Evolutionary conservation across 2,888 invertebrate species (phyloP).

Genomic region (Apomyelois bistriatella): DNA sequence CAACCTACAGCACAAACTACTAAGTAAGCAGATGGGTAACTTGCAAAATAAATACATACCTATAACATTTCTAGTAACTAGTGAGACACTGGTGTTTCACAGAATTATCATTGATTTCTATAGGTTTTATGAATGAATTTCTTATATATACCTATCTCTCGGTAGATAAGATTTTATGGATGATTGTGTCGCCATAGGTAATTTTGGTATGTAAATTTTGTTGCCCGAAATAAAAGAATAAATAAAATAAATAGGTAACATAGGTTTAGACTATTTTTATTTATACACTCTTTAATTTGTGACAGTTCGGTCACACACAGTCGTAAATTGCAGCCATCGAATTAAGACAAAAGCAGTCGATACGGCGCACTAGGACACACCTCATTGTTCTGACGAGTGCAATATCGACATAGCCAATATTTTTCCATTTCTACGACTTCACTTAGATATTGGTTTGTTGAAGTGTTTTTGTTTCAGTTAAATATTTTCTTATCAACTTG

Average conservation of each 20-base stretch:
- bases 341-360: slow-evolving; percentile 75
- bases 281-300: background rate
- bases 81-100: too few species aligned
- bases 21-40: background rate
- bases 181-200: too few species aligned
- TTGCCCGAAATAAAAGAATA: too few species aligned
- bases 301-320: slow-evolving; percentile 25
- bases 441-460: slow-evolving; percentile 47
- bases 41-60: too few species aligned
- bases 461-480: background rate
- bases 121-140: too few species aligned
- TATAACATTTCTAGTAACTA: too few species aligned
- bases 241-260: background rate
- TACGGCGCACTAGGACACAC: slow-evolving; percentile 60
- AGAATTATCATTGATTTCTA: too few species aligned
- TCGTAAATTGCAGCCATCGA: slow-evolving; percentile 70
- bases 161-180: too few species aligned
- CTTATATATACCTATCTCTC: too few species aligned
- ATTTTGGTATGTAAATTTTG: too few species aligned
- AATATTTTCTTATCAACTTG: background rate
- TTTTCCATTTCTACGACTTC: slow-evolving; percentile 62
- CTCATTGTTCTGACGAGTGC: slow-evolving; percentile 64
- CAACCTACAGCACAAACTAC: slow-evolving; percentile 15
- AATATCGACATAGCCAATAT: slow-evolving; percentile 59
- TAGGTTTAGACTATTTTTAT: background rate